Percentiles rank a stretch among this genome's conserved stretches.
Evolutionary conservation across 2,888 invertebrate genomes (phyloP).

Genomic region (Spatulosminthurus flaviceps): DNA sequence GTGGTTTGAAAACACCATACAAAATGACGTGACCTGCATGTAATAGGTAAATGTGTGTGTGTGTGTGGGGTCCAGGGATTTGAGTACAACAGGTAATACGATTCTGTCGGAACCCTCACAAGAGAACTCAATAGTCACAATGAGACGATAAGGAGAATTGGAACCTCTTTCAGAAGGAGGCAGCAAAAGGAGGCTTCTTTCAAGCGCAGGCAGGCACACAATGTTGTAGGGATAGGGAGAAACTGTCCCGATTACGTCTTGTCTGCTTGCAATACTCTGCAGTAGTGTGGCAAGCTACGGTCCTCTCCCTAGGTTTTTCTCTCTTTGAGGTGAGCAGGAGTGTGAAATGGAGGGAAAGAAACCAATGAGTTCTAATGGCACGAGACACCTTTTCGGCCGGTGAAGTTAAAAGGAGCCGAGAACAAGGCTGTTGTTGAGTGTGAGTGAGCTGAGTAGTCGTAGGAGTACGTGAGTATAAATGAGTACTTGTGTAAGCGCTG

Average conservation of each 20-base stretch:
- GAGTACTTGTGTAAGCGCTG: background rate
- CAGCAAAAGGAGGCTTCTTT: background rate
- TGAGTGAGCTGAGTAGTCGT: background rate
- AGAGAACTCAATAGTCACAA: background rate
- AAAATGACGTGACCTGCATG: background rate
- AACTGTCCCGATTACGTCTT: too few species aligned
- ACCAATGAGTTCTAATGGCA: constrained; percentile 22
- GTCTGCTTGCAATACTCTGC: too few species aligned
- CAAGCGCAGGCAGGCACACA: background rate
- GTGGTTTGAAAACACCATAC: background rate
- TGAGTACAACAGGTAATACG: constrained; percentile 15
- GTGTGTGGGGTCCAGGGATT: background rate
- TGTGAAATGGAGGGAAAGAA: constrained; percentile 5
- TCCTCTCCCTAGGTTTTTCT: background rate
- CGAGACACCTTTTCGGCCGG: constrained; percentile 40
- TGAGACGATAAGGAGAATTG: background rate
- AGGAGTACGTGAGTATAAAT: constrained; percentile 22
- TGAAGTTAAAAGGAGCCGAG: constrained; percentile 29
- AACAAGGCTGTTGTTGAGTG: constrained; percentile 19
- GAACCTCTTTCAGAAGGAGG: background rate
- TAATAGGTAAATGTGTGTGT: constrained; percentile 15
- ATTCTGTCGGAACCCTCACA: background rate
- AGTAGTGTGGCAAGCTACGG: too few species aligned
- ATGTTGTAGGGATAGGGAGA: background rate
- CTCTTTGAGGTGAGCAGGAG: background rate